Conservation (phyloP, 2,113 vertebrate species). For the Lampris incognitus region DNA sequence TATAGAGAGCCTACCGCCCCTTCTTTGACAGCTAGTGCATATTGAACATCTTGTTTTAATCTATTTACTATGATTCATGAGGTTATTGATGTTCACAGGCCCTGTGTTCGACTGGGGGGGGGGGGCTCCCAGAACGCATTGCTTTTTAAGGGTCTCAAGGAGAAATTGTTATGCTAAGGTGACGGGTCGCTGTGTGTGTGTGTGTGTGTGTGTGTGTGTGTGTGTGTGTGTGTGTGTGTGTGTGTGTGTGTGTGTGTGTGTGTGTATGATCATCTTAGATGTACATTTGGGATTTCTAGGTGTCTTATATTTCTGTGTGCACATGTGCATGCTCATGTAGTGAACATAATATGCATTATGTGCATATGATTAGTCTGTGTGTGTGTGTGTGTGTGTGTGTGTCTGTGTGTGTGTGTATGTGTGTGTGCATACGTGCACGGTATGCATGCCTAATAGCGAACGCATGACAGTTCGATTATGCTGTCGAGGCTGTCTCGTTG, state of each 20-base stretch:
- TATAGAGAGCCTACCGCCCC: conserved; percentile 5
- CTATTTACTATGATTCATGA: background rate
- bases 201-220: background rate
- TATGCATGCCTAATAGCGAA: background rate
- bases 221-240: background rate
- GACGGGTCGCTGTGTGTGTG: background rate
- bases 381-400: background rate
- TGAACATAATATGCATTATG: background rate
- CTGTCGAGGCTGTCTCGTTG: conserved; percentile 40
- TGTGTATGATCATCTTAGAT: background rate
- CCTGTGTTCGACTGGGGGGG: background rate
- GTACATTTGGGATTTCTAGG: background rate
- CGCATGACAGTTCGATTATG: conserved; percentile 25
- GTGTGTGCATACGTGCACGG: background rate
- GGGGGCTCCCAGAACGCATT: background rate
- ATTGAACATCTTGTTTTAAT: conserved; percentile 37
- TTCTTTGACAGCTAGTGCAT: background rate
- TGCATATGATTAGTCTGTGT: background rate
- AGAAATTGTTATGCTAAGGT: background rate
- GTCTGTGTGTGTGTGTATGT: background rate
- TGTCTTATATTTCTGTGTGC: background rate
- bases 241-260: background rate
- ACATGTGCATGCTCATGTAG: background rate
- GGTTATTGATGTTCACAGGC: background rate
- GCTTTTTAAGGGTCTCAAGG: conserved; percentile 17